Base-by-base conservation (phyloP, 2,888 invertebrate species). In the Cyclophora albipunctata region DNA sequence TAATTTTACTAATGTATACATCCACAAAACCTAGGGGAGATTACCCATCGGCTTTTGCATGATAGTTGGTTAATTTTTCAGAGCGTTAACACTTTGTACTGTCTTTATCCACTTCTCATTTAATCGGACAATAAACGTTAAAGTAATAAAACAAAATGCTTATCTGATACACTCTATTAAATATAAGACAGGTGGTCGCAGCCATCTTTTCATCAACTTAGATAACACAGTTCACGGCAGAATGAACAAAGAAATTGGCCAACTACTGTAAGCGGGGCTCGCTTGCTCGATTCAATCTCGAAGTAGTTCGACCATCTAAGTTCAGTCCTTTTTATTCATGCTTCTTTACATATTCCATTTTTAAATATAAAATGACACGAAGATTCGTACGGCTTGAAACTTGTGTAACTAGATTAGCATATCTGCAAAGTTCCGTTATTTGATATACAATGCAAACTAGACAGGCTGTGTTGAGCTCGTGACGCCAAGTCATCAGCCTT, bases 161-260 rank as follows among this genome's bases (percentile, higher is more conserved):
- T 20, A 20, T 20, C 20, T 20, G 20, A 20, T 20, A 20, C 20
- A 20, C 20, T 20, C 20, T 53, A 51, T 55, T 51, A 49, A 48
- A 53, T 51, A 55, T 51, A 55, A 53, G 52, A 51, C 49, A 50
- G 48, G 35, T 47, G 35, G 47, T 48, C 34, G 50, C 34, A 42
- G 49, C 49, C 51, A 55, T 55, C 51, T 55, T 20, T 20, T 55
- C 53, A 55, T 55, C 52, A 55, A 55, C 41, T 54, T 45, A 52
- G 40, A 56, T 45, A 51, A 50, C 55, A 43, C 33, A 43, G 43
- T 58, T 58, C 49, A 52, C 52, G 52, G 54, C 53, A 52, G 54
- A 57, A 50, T 55, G 51, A 47, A 58, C 55, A 56, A 48, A 55
- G 58, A 60, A 60, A 60, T 58, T 53, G 58, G 58, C 52, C 50